These are phyloP conservation scores for Leptobrachium leishanense DNA, from an alignment of 2,113 vertebrate genomes.

Conservation along the genomic window DNA sequence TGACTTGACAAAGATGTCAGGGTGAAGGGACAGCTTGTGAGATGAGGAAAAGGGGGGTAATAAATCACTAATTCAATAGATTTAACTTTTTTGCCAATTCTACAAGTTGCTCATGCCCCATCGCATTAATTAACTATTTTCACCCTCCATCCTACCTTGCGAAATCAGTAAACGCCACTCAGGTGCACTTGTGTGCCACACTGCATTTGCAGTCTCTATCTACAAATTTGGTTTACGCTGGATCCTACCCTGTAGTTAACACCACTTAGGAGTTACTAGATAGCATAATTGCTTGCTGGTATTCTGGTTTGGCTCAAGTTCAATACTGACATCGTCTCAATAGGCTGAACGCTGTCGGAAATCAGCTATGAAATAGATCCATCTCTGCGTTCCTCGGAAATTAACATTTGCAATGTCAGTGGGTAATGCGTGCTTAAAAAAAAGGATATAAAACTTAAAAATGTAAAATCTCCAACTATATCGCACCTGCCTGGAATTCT, in stretches of 20 bases:
- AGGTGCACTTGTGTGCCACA: slow-evolving; percentile 8
- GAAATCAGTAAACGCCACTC: slow-evolving; percentile 20
- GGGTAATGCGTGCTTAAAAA: slow-evolving; percentile 1
- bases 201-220: slow-evolving; percentile 16
- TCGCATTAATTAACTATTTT: too few relatives aligned
- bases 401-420: slow-evolving; percentile 13
- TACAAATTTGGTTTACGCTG: slow-evolving; percentile 22
- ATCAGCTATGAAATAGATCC: slow-evolving; percentile 19
- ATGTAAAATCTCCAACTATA: background rate
- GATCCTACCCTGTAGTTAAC: slow-evolving; percentile 38
- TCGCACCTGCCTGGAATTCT: slow-evolving; percentile 2
- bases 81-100: too few relatives aligned
- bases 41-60: too few relatives aligned
- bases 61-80: too few relatives aligned
- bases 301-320: slow-evolving; percentile 35
- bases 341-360: slow-evolving; percentile 1
- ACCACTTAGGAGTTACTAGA: slow-evolving; percentile 47
- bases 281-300: slow-evolving; percentile 45
- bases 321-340: slow-evolving; percentile 21
- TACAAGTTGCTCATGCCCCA: too few relatives aligned
- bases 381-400: slow-evolving; percentile 23
- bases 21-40: too few relatives aligned
- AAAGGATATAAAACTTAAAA: too few relatives aligned
- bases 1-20: too few relatives aligned
- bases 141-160: background rate